Conservation (phyloP, 1,140 invertebrate genomes). For the Ceratina australensis region DNA sequence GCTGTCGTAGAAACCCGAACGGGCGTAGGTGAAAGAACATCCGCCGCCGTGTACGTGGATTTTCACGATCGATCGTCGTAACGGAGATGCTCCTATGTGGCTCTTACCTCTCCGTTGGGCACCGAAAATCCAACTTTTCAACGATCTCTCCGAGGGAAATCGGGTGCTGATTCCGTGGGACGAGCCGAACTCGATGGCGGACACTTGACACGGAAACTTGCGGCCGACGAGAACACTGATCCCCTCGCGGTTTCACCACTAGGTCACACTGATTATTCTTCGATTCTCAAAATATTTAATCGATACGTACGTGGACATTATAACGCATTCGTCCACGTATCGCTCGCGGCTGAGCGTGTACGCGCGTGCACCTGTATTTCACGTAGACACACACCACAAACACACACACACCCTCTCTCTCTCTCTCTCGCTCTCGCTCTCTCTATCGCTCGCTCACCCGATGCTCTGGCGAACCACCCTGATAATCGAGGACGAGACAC, state of each 20-base stretch:
- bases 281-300: constrained; percentile 34
- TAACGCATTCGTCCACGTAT: constrained; percentile 55
- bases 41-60: constrained; percentile 43
- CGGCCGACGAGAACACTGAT: background rate
- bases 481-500: constrained; percentile 1
- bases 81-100: constrained; percentile 6
- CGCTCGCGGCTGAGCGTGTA: constrained; percentile 45
- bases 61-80: constrained; percentile 55
- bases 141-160: background rate
- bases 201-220: background rate
- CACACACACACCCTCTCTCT: too few relatives aligned
- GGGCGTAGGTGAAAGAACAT: constrained; percentile 49
- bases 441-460: background rate
- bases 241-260: constrained; percentile 28
- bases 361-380: constrained; percentile 1
- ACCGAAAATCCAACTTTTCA: background rate
- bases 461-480: constrained; percentile 32
- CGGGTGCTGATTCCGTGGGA: background rate
- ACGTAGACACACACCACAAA: constrained; percentile 30
- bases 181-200: constrained; percentile 7
- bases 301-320: constrained; percentile 60
- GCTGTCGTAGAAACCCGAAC: constrained; percentile 29
- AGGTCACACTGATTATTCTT: constrained; percentile 44
- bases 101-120: constrained; percentile 52
- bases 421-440: too few relatives aligned